Evolutionary conservation across 2,113 vertebrate species (phyloP), one percentile per base, ranked within the genome.

Genomic region (Hemiscyllium ocellatum): DNA sequence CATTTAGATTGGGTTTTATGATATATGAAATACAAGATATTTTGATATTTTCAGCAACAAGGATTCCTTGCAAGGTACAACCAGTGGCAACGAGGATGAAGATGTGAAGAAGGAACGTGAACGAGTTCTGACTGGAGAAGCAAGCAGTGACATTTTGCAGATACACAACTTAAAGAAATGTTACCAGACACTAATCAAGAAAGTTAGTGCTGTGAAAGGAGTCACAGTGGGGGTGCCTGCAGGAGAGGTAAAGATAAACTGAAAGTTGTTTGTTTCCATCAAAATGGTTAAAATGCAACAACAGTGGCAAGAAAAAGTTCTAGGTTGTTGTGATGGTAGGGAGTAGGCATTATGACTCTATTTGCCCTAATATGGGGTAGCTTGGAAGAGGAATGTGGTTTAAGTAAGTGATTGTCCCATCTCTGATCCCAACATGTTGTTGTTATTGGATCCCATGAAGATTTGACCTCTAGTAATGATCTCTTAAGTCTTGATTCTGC

Each of bases 171-270:
- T 98, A 47, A 96, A 96, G 13, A 98, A 98, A 52, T 96, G 96
- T 72, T 98, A 97, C 0, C 90, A 95, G 68, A 15, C 76, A 33
- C 96, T 97, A 72, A 96, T 78, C 61, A 96, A 96, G 96, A 97
- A 95, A 65, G 97, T n/a, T 0, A 89, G 56, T 0, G 97, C 97
- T 42, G 97, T 98, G 85, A 97, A 96, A 52, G 97, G 76, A 15
- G 96, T 98, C 94, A 98, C 96, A 47, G 33, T 98, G 96, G 98
- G 97, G 76, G 96, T 98, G 89, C 95, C 93, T 2, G 96, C 95
- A 17, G 97, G 98, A 96, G 98, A 98, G 97, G 98, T 98, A 97
- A 15, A 22, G 13, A 37, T n/a, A 91, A 96, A 56, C 17, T 69
- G 33, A 13, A 26, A 76, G 52, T n/a, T 29, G 15, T 95, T 42